phyloP scores from a whole-genome alignment of 2,797 vertebrate species.

The Tinamus major region DNA sequence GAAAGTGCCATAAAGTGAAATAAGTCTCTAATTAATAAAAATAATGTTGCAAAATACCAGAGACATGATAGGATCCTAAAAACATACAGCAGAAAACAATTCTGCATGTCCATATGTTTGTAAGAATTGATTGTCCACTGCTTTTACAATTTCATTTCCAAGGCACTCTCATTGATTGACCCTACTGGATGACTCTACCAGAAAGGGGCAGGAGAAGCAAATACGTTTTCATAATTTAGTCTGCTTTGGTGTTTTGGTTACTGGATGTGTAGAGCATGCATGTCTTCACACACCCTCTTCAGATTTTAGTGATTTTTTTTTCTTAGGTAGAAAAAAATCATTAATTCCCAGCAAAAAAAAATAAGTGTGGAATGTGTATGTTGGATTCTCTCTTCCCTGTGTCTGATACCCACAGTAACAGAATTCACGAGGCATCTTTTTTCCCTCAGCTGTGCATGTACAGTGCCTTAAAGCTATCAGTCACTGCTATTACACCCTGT shows the following conservation, averaged over 20 bases:
- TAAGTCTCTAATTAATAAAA: neutral
- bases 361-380: neutral
- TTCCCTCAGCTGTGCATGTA: neutral
- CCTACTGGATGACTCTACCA: neutral
- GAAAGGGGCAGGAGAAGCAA: neutral
- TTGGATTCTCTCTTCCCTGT: neutral
- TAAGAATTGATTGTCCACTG: neutral
- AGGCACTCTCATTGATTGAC: neutral
- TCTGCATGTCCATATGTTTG: neutral
- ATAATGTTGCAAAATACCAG: neutral
- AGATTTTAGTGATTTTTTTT: neutral
- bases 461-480: neutral
- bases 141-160: neutral
- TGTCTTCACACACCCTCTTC: accelerated
- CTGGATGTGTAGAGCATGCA: neutral
- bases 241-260: neutral
- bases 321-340: neutral
- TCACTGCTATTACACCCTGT: neutral
- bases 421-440: neutral
- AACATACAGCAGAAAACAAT: neutral
- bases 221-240: neutral
- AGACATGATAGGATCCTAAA: neutral
- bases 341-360: neutral
- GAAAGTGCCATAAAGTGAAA: neutral
- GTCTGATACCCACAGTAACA: neutral